These are phyloP conservation scores for Drosophila sucinea DNA, from an alignment of 1,140 invertebrate genomes.

Conservation along the genomic window DNA sequence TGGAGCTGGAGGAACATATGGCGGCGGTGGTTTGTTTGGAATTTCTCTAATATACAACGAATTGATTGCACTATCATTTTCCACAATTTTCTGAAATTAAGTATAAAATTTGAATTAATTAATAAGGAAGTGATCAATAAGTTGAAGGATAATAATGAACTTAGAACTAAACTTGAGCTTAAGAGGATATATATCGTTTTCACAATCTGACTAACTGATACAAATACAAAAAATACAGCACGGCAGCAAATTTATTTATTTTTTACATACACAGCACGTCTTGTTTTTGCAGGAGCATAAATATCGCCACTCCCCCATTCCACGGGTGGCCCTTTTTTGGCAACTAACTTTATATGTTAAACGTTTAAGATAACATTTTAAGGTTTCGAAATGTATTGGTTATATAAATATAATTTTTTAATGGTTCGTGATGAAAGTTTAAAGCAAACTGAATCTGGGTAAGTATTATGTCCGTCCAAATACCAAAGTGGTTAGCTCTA, in stretches of 20 bases:
- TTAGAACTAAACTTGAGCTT: too few relatives aligned
- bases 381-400: too few relatives aligned
- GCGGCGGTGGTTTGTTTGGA: conserved; percentile 62
- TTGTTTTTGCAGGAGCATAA: neutral
- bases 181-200: too few relatives aligned
- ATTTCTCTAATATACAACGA: conserved; percentile 53
- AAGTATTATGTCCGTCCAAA: neutral
- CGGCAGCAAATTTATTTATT: neutral
- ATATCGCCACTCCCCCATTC: conserved; percentile 2
- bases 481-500: neutral
- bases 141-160: neutral
- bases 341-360: neutral
- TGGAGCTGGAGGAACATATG: conserved; percentile 56
- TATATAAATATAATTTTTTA: neutral
- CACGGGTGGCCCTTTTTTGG: neutral
- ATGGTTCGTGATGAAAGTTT: neutral
- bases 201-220: too few relatives aligned
- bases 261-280: neutral
- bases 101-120: neutral
- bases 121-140: neutral
- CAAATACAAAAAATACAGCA: neutral
- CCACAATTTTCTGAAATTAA: neutral
- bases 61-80: neutral
- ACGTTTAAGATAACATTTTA: neutral
- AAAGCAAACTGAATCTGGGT: neutral